phyloP scores from a whole-genome alignment of 2,888 invertebrate genomes.

The Eupithecia vulgata region DNA sequence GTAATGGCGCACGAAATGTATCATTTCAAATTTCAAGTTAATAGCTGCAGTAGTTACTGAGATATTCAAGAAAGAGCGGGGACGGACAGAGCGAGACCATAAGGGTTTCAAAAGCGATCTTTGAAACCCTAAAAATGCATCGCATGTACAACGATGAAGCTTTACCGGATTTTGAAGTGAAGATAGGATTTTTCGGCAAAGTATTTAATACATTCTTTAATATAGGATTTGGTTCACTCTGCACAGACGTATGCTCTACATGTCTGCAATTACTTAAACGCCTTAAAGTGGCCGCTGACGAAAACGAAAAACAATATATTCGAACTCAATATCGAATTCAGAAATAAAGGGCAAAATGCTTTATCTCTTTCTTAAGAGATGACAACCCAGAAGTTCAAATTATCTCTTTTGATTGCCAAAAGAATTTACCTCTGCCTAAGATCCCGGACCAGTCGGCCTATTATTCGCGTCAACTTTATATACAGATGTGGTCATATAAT shows the following conservation, averaged over 20 bases:
- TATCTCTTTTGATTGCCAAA: too few species aligned
- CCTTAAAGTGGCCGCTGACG: constrained; percentile 22
- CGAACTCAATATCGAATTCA: constrained; percentile 38
- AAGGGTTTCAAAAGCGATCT: too few species aligned
- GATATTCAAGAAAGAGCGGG: too few species aligned
- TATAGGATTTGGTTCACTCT: background rate
- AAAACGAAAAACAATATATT: constrained; percentile 34
- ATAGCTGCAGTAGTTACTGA: too few species aligned
- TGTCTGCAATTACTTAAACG: constrained; percentile 10
- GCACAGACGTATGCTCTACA: constrained; percentile 2
- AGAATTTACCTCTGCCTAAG: too few species aligned
- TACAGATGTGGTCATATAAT: too few species aligned
- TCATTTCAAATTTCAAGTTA: too few species aligned
- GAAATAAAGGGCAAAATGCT: constrained; percentile 37
- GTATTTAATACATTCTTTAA: constrained; percentile 3
- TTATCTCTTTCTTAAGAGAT: constrained; percentile 31
- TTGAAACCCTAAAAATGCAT: constrained; percentile 7
- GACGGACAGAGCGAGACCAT: too few species aligned
- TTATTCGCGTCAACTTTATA: too few species aligned
- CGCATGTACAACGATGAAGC: constrained; percentile 2
- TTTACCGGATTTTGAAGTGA: background rate
- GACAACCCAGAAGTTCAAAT: constrained; percentile 36
- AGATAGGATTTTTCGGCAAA: constrained; percentile 3
- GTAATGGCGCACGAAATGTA: too few species aligned
- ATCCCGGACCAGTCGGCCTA: too few species aligned